Evolutionary conservation across 2,797 vertebrate species (phyloP), one percentile per base, ranked within the genome.

Genomic region (Aselliscus stoliczkanus): DNA sequence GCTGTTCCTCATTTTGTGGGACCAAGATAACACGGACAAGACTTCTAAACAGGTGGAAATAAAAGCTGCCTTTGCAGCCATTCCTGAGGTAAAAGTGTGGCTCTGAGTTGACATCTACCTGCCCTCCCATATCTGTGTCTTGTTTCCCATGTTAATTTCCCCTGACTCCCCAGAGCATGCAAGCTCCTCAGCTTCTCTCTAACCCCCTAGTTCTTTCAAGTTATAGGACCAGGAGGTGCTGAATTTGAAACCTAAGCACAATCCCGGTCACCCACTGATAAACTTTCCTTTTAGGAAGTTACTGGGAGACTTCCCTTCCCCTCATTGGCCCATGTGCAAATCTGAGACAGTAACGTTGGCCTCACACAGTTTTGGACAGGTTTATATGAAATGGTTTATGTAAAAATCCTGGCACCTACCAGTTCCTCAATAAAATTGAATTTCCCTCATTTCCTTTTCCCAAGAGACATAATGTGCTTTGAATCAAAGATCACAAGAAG

Each of bases 121-220:
- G 15, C 10, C 62, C 8, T 17, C 39, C 25, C 23, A 0, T 14
- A 21, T 10, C 83, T 60, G 4, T 0, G 0, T 2, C 37, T 64
- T 17, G 34, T 52, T 73, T 15, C 39, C 25, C 29, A 1, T 7
- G 4, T 29, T 15, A 18, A 0, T 60, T 13, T 54, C 81, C 54
- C 25, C 75, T 37, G 25, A n/a, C 37, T 29, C 14, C 52, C 29
- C 2, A 18, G 39, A 31, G 17, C 18, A 23, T 70, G 69, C 27
- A 1, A 31, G 18, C 9, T 31, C 50, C 44, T 75, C 52, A 9
- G 20, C 60, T 47, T 52, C 39, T 65, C 56, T 42, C 54, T 39
- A 7, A 20, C 15, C 56, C 52, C 75, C 15, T 39, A 8, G 20
- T 14, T n/a, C 56, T 82, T 47, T 23, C 52, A 82, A 5, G 5